Evolutionary conservation across 2,888 invertebrate genomes (phyloP).

Genomic region (Vanessa cardui): DNA sequence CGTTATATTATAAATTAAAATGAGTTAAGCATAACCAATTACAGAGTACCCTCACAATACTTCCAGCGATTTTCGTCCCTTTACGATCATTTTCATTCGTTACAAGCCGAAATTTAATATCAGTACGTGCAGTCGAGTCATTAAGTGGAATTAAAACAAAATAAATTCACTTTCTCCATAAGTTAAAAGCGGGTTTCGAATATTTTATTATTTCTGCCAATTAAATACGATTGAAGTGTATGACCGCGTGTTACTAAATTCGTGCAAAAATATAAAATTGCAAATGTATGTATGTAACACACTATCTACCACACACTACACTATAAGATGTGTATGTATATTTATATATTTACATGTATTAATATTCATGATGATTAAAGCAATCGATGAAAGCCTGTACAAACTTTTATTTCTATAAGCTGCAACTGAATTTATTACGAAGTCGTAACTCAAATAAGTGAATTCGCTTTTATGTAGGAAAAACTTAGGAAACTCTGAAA

Average conservation of each 20-base stretch:
- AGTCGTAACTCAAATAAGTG: constrained; percentile 73
- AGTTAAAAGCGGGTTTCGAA: constrained; percentile 31
- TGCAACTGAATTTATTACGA: constrained; percentile 69
- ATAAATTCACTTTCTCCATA: constrained; percentile 38
- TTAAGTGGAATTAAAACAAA: constrained; percentile 42
- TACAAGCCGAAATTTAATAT: constrained; percentile 34
- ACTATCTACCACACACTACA: not conserved
- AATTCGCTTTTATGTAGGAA: constrained; percentile 70
- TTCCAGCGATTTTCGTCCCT: constrained; percentile 33
- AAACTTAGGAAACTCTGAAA: constrained; percentile 59
- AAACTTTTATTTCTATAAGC: constrained; percentile 15
- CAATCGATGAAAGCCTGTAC: not conserved
- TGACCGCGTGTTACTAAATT: not conserved
- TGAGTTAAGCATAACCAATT: constrained; percentile 27
- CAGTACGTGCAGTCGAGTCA: constrained; percentile 34
- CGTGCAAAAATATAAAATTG: not conserved
- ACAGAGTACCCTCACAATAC: constrained; percentile 31
- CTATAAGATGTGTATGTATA: not conserved
- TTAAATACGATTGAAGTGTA: constrained; percentile 25
- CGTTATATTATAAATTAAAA: constrained; percentile 9
- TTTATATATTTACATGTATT: not conserved
- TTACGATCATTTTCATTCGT: constrained; percentile 35
- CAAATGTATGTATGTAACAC: not conserved
- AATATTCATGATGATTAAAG: not conserved
- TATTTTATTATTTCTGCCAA: constrained; percentile 30